These are phyloP conservation scores for Pseudotriccus pelzelni DNA, from an alignment of 2,797 vertebrate species.

Conservation along the genomic window DNA sequence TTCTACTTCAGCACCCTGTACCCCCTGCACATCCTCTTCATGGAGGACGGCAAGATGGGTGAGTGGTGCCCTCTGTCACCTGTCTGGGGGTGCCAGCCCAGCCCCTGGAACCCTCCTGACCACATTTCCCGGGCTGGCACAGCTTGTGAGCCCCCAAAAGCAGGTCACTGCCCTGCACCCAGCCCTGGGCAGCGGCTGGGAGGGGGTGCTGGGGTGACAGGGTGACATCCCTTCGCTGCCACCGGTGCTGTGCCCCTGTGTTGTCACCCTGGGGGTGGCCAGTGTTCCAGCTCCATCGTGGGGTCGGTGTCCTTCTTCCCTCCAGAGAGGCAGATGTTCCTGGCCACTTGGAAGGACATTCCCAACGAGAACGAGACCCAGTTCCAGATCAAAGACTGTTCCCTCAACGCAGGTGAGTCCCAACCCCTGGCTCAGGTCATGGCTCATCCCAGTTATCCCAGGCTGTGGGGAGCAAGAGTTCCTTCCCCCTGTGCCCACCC, in stretches of 20 bases:
- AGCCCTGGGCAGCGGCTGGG: not conserved
- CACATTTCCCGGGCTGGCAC: rapidly evolving
- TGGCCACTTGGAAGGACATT: slow-evolving; percentile 98
- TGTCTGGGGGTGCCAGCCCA: not conserved
- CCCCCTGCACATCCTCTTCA: slow-evolving; percentile 93
- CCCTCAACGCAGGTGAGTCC: slow-evolving; percentile 87
- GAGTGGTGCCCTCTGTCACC: slow-evolving; percentile 62
- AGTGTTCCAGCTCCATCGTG: not conserved
- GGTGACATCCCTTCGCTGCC: not conserved
- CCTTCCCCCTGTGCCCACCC: not conserved
- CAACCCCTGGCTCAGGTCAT: rapidly evolving
- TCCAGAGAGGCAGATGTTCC: slow-evolving; percentile 93
- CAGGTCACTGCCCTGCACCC: not conserved
- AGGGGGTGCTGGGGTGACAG: not conserved
- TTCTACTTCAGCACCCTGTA: slow-evolving; percentile 99
- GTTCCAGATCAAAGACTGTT: slow-evolving; percentile 96
- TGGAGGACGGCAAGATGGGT: slow-evolving; percentile 99
- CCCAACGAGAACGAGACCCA: slow-evolving; percentile 94
- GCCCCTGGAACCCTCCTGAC: not conserved
- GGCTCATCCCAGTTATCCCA: not conserved
- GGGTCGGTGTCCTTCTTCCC: not conserved
- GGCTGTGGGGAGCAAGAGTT: rapidly evolving
- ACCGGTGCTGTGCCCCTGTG: rapidly evolving
- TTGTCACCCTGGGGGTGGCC: not conserved
- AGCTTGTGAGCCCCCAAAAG: not conserved